Evolutionary conservation across 2,797 vertebrate species (phyloP), one percentile per base, ranked within the genome.

Genomic region (Pseudochromis fuscus): DNA sequence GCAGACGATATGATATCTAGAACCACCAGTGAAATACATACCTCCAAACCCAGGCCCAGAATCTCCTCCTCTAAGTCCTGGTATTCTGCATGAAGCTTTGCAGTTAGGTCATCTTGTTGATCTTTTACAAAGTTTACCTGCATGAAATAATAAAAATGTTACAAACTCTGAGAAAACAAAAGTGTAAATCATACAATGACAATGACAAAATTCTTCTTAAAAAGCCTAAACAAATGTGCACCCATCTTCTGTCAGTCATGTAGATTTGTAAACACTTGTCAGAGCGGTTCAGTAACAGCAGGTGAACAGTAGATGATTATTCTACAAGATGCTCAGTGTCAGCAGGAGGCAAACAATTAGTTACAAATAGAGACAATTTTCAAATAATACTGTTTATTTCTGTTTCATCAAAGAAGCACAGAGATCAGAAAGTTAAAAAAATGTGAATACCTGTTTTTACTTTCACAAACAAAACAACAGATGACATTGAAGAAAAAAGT

Each of bases 91-190:
- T 75, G 46, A 79, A 98, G 95, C 75, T 72, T 92, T 85, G 91
- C 86, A 86, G 84, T 92, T 77, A 92, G 51, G 24, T 56, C 61
- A 63, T 90, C 86, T 89, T 96, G 95, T 70, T 96, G 95, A 58
- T 93, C 88, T 87, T 96, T 98, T 76, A 96, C 93, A 81, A 77
- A 92, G 70, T 90, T 77, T 53, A 98, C 91, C 98, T 99, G 76
- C 35, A 71, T 13, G 37, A 59, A 77, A 64, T 1, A 28, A 46
- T 57, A 51, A 67, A 65, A 23, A 21, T 12, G 2, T 46, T 1
- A 23, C 28, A 44, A 42, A 76, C 16, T 12, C 12, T 28, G 23
- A 40, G 18, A 73, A 67, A 65, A 50, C 24, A 60, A 57, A 60
- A 24, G 65, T 28, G 8, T 31, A 16, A 64, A 9, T 10, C 13